Evolutionary conservation across 1,140 invertebrate species (phyloP).

Genomic region (Zaprionus ornatus): DNA sequence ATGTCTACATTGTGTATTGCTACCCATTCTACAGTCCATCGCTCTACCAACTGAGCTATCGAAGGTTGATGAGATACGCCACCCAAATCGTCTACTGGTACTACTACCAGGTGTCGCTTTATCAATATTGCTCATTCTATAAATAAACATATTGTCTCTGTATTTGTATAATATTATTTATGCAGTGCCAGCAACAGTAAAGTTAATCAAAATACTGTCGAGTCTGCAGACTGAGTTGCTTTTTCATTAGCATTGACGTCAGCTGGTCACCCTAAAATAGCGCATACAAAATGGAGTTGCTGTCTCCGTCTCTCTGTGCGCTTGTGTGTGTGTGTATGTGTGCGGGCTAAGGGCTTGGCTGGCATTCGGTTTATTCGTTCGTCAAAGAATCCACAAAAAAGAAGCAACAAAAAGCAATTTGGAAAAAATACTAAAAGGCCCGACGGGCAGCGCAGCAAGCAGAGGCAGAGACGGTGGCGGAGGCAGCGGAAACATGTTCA

Average conservation of each 20-base stretch:
- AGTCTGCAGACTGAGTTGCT: background rate
- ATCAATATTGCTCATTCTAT: conserved; percentile 8
- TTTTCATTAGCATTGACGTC: conserved; percentile 31
- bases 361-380: conserved; percentile 40
- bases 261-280: conserved; percentile 69
- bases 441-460: conserved; percentile 10
- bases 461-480: conserved; percentile 34
- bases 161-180: conserved; percentile 14
- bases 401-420: conserved; percentile 63
- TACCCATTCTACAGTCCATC: conserved; percentile 90
- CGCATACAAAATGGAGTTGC: conserved; percentile 74
- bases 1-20: conserved; percentile 74
- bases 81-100: conserved; percentile 16
- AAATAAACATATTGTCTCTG: conserved; percentile 3
- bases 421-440: conserved; percentile 65
- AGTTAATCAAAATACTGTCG: background rate
- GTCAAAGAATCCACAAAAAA: conserved; percentile 36
- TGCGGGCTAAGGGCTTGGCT: conserved; percentile 49
- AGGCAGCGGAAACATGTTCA: conserved; percentile 73
- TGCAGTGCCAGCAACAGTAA: conserved; percentile 15
- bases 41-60: conserved; percentile 95
- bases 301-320: conserved; percentile 15
- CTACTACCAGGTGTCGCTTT: background rate
- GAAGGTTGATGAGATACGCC: conserved; percentile 85
- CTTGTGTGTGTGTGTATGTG: conserved; percentile 28